A percentile compares a stretch with the other conserved stretches of the same genome.
phyloP scores from a whole-genome alignment of 1,140 invertebrate genomes.

The Gonioctena quinquepunctata region DNA sequence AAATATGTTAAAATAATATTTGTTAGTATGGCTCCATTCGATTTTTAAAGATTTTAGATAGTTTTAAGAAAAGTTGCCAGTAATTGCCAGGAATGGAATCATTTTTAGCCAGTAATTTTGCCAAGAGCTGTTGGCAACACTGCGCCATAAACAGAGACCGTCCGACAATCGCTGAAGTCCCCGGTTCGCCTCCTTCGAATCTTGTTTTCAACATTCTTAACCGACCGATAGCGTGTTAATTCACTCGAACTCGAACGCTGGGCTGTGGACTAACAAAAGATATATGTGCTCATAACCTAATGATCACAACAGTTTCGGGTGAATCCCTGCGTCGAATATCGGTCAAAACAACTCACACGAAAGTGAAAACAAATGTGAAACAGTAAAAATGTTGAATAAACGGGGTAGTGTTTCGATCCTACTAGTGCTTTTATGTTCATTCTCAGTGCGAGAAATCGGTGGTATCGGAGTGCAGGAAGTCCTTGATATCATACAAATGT shows the following conservation, averaged over 20 bases:
- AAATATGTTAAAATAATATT: too few species aligned
- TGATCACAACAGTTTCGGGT: not conserved
- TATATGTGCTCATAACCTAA: not conserved
- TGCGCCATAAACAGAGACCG: too few species aligned
- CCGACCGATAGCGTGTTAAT: too few species aligned
- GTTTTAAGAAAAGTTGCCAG: too few species aligned
- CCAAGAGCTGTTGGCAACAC: too few species aligned
- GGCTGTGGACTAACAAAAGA: not conserved
- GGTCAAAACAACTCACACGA: not conserved
- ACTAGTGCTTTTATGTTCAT: not conserved
- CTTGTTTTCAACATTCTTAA: too few species aligned
- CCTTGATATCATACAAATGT: constrained; percentile 64
- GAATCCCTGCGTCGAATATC: too few species aligned
- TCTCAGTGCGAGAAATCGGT: not conserved
- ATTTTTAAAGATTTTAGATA: too few species aligned
- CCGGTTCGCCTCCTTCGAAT: not conserved
- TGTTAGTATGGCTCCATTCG: too few species aligned
- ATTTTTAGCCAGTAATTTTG: too few species aligned
- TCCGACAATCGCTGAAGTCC: too few species aligned
- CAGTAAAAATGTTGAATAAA: not conserved
- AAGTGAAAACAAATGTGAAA: not conserved
- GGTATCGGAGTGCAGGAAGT: constrained; percentile 29
- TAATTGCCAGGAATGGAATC: too few species aligned
- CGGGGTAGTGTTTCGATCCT: not conserved
- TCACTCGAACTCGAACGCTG: not conserved